These are phyloP conservation scores for Agrotis ipsilon DNA, from an alignment of 2,888 invertebrate genomes.

Conservation along the genomic window DNA sequence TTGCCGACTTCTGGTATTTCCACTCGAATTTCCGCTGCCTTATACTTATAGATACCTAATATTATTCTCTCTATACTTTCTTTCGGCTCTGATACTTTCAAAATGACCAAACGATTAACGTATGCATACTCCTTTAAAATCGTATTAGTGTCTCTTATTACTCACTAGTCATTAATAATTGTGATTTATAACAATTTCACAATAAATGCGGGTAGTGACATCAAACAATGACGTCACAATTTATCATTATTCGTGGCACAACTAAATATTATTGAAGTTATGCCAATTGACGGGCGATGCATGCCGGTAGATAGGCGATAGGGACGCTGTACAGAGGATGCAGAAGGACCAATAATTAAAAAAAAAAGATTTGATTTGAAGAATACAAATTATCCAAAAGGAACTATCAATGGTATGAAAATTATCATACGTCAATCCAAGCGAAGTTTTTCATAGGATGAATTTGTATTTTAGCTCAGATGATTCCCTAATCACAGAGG, in stretches of 20 bases:
- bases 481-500: no score
- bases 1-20: neutral
- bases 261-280: conserved; percentile 66
- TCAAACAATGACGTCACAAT: conserved; percentile 59
- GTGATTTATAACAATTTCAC: conserved; percentile 14
- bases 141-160: neutral
- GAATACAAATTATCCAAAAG: no score
- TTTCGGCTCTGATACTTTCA: neutral
- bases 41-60: no score
- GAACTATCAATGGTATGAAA: no score
- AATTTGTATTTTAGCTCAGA: no score
- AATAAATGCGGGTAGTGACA: conserved; percentile 45
- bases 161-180: neutral
- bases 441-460: no score
- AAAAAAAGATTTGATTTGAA: no score
- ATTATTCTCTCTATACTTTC: no score
- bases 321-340: neutral
- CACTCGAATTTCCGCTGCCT: no score
- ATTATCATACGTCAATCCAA: no score
- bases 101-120: neutral
- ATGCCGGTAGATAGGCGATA: conserved; percentile 63
- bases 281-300: conserved; percentile 64
- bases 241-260: conserved; percentile 63
- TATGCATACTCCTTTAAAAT: neutral
- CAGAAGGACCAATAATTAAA: conserved; percentile 31